Base-by-base conservation (phyloP, 2,888 invertebrate species). In the Erebia ligea region DNA sequence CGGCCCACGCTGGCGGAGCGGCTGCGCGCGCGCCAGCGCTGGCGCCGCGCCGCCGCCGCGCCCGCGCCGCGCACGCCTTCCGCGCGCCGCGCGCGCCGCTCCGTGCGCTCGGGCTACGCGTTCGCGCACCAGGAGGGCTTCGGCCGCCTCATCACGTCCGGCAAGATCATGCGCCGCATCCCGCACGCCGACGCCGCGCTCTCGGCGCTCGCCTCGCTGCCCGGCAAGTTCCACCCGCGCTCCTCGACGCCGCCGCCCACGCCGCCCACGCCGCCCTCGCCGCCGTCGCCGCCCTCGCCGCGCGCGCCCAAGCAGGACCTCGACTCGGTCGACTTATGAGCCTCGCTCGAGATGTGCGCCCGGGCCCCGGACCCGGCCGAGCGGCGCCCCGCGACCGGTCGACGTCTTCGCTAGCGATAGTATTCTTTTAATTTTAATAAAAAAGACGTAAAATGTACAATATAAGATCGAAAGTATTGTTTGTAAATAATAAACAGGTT, bases 41-140 rank as follows among this genome's bases (percentile, higher is more conserved):
- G 96, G 96, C 80, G 96, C 90, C 87, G 93, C 78, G 96, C 96
- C 73, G 87, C 93, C 78, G 97, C 96, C 76, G 96, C 96, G 78
- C 96, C 97, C 82, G 96, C 97, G 69, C 94, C 97, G 73, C 95
- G 98, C 77, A 97, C 98, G 75, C 97, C 98, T 45, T 98, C 98
- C 64, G 97, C 98, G 0, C 95, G 98, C 72, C 95, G 98, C 81
- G 98, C 98, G 72, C 95, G 99, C 52, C 96, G 98, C 81, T 98
- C 98, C 45, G 95, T 99, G 75, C 96, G 99, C 70, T 99, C 99
- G 13, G 99, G 99, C 19, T 91, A 99, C 92, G 99, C 99, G 11
- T 99, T 99, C 93, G 98, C 99, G 70, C 99, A 99, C 93, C 98
- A 98, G 91, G 98, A 98, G 94, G 99, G 99, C 80, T 99, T 99